Percentiles rank a stretch among this genome's conserved stretches.
Evolutionary conservation across 2,888 invertebrate species (phyloP).

Genomic region (Xanthia togata): DNA sequence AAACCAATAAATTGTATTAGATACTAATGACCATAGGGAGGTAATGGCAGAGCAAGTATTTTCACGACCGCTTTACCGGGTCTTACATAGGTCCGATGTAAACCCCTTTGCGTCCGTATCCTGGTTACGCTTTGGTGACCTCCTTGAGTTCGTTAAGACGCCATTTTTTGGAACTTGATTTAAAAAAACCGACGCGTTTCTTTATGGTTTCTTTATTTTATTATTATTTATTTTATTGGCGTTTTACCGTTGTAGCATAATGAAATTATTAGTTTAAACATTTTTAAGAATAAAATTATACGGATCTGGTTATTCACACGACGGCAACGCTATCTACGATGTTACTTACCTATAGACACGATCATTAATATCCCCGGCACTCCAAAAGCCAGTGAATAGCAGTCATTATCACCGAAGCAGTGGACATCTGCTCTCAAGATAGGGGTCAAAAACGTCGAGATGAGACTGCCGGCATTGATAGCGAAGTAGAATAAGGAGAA

Average conservation of each 20-base stretch:
- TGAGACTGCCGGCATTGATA: constrained; percentile 97
- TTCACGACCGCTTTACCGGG: not conserved
- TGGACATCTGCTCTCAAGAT: constrained; percentile 94
- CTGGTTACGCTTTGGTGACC: not conserved
- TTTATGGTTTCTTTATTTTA: not conserved
- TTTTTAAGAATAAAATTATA: not conserved
- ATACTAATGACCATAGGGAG: not conserved
- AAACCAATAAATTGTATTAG: not conserved
- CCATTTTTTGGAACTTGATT: not conserved
- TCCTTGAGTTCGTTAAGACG: not conserved
- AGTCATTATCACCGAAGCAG: constrained; percentile 94
- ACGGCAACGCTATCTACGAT: too few species aligned
- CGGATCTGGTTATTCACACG: too few species aligned
- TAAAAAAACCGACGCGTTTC: not conserved
- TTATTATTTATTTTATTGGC: not conserved
- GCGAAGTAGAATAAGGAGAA: constrained; percentile 98
- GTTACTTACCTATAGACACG: constrained; percentile 93
- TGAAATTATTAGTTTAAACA: not conserved
- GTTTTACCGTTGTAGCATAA: not conserved
- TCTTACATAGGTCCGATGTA: not conserved
- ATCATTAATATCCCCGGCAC: constrained; percentile 97
- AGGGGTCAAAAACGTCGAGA: constrained; percentile 97
- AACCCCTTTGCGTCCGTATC: not conserved
- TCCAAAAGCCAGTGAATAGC: constrained; percentile 96
- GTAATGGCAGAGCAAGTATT: not conserved